Evolutionary conservation across 2,113 vertebrate species (phyloP), one percentile per base, ranked within the genome.

Genomic region (Nicator chloris): DNA sequence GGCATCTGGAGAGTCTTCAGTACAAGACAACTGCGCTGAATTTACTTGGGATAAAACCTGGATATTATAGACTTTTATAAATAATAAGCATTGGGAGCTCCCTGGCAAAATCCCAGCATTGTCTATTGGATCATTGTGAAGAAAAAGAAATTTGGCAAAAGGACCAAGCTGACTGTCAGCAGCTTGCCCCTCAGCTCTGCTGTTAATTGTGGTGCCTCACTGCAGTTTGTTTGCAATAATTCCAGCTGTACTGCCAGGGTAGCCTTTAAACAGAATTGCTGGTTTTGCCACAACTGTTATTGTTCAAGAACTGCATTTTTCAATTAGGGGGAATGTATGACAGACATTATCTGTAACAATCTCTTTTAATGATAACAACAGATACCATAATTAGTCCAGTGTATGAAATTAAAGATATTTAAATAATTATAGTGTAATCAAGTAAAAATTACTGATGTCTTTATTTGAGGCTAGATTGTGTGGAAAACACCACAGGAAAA

Each of bases 401-500:
- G 91, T 82, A 95, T 90, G 96, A 97, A 97, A 98, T 97, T 97
- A 98, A 97, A 94, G 87, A 95, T 97, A 98, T 97, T 98, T 97
- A 95, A 98, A 98, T 98, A 98, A 98, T 98, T 98, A 95, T 65
- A 97, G 96, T 96, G 96, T 95, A 98, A 97, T 98, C 97, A 98
- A 97, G 96, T 97, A 79, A 96, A 94, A 98, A 98, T 98, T 97
- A 97, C 91, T 78, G 92, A 97, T 96, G 98, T 80, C 94, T 98
- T 97, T 97, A 97, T 98, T 93, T 97, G 93, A 95, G 70, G 76
- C 91, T 92, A 96, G 92, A 97, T 97, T 96, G 94, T 95, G 86
- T 96, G 81, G 84, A 95, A 98, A 97, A 96, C 50, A 97, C 85
- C 92, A 69, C 57, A 97, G 83, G 96, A 96, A 95, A 66, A 95